Base-by-base conservation (phyloP, 2,888 invertebrate species). In the Eupithecia centaureata region DNA sequence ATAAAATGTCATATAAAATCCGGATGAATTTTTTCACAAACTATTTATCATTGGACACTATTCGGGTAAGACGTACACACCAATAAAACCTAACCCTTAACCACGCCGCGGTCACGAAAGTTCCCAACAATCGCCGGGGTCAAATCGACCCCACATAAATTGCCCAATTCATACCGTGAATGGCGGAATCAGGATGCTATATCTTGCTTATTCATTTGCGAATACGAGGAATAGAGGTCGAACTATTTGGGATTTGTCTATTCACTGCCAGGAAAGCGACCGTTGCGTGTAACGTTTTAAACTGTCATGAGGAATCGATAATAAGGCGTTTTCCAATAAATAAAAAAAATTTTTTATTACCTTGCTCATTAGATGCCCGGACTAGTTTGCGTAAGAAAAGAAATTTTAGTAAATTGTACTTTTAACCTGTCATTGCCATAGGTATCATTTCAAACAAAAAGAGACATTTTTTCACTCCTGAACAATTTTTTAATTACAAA, bases 111-210 rank as follows among this genome's bases (percentile, higher is more conserved):
- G 70, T 70, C 69, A 73, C 76, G 74, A 78, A 78, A 76, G 72
- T 73, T 63, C 54, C 71, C 68, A 70, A 77, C 79, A 79, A 78
- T 76, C 69, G 61, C 61, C 51, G 47, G 75, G 76, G 76, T 79
- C 81, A 75, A 76, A 75, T 60, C 65, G 75, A 75, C 75, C 77
- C 77, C 68, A 76, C 66, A 74, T 59, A 82, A 77, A 84, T 85
- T 84, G 80, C 67, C 79, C 83, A 78, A 85, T 84, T 85, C 83
- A 84, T 84, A 76, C 75, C 62, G 69, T 85, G 83, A 85, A 85
- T 84, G 77, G 79, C 71, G 65, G 79, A 85, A 85, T 85, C 83
- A 85, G 76, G 75, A 72, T 66, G 67, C 68, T 73, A 60, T 72
- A 67, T 66, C 70, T 70, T 76, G 77, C 76, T 82, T 81, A 82